phyloP scores from a whole-genome alignment of 1,140 invertebrate species.

The Oscheius sp. region DNA sequence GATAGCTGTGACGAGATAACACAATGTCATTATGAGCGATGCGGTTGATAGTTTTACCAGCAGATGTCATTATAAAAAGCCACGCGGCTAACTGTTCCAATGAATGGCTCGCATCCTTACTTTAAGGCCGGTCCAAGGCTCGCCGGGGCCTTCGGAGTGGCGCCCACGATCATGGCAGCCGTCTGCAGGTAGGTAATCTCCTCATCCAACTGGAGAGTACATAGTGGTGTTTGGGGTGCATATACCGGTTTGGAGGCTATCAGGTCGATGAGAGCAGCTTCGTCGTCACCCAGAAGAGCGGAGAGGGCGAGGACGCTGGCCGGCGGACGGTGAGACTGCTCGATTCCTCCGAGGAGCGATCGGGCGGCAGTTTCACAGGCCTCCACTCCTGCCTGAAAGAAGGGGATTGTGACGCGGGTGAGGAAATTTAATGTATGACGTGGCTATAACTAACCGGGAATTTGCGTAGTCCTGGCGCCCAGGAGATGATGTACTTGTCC shows the following conservation, averaged over 20 bases:
- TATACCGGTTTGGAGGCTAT: slow-evolving; percentile 5
- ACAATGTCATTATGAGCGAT: no score
- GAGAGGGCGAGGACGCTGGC: not conserved
- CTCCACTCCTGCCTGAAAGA: not conserved
- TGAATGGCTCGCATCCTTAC: no score
- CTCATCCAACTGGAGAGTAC: slow-evolving; percentile 2
- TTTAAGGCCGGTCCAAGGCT: no score
- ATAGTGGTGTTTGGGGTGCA: not conserved
- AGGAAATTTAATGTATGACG: not conserved
- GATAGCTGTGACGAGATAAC: no score
- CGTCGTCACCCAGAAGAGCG: not conserved
- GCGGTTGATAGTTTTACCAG: no score
- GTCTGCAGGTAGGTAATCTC: not conserved
- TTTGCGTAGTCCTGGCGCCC: not conserved
- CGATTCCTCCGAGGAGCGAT: not conserved
- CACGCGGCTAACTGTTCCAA: no score
- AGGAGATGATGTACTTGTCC: not conserved
- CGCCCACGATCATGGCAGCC: not conserved
- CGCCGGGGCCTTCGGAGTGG: not conserved
- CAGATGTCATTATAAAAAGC: no score
- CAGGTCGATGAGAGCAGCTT: not conserved
- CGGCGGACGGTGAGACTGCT: not conserved
- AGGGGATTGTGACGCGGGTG: not conserved
- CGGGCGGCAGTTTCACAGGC: not conserved
- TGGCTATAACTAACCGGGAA: not conserved